Conservation (phyloP, 1,140 invertebrate species). For the Drosophila burlai region DNA sequence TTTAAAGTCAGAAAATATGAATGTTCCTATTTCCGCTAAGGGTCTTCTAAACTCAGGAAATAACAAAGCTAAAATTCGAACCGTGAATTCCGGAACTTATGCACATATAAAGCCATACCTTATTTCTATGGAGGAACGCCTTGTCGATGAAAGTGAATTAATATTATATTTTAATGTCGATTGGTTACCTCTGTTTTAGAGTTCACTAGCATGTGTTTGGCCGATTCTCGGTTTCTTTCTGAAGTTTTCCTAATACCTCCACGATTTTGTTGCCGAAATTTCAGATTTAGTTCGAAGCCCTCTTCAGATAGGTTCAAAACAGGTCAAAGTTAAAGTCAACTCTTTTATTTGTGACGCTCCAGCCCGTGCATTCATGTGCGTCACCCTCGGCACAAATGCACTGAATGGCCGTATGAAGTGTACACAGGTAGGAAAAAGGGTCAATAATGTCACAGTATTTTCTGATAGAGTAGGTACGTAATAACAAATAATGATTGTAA, state of each 20-base stretch:
- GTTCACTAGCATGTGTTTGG: not conserved
- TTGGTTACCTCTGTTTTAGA: no score
- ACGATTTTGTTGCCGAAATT: not conserved
- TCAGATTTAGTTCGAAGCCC: not conserved
- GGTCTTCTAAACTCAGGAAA: not conserved
- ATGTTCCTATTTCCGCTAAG: not conserved
- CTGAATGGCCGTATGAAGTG: no score
- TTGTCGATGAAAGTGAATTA: not conserved
- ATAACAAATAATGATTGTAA: no score
- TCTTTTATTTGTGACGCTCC: not conserved
- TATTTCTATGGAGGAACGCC: not conserved
- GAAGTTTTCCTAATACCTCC: not conserved
- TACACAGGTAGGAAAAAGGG: not conserved
- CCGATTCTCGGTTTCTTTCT: not conserved
- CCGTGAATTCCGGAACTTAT: not conserved
- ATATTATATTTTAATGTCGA: not conserved
- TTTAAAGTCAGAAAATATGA: not conserved
- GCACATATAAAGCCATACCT: no score
- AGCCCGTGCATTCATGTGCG: slow-evolving; percentile 1
- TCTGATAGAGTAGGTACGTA: not conserved
- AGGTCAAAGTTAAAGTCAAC: not conserved
- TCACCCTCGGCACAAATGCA: not conserved
- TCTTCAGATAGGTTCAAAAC: not conserved
- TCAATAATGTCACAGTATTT: not conserved
- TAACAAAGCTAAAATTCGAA: not conserved